Conservation (phyloP, 2,797 vertebrate genomes). For the Tauraco hartlaubi region DNA sequence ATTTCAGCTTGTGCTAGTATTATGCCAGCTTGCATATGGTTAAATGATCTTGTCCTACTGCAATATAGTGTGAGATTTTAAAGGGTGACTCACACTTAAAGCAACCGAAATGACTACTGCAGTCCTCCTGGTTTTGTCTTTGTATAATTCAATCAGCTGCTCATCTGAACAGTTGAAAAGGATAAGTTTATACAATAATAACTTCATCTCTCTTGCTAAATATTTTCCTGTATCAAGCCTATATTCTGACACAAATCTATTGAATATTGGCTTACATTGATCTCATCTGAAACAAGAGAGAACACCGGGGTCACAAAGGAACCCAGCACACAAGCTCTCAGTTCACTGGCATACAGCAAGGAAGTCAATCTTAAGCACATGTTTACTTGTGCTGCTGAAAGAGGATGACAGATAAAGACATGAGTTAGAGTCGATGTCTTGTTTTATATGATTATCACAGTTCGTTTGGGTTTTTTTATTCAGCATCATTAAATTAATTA, state of each 20-base stretch:
- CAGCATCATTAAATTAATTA: not conserved
- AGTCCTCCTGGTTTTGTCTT: not conserved
- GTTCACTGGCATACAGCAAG: not conserved
- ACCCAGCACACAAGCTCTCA: not conserved
- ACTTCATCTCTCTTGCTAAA: not conserved
- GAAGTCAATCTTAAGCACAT: not conserved
- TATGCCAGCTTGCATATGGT: not conserved
- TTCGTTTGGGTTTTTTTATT: not conserved
- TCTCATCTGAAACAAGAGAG: not conserved
- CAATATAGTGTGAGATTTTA: not conserved
- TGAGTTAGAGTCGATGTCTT: not conserved
- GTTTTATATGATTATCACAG: not conserved
- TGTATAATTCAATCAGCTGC: constrained; percentile 26
- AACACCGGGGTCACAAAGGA: not conserved
- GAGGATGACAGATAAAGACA: not conserved
- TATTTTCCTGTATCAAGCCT: not conserved
- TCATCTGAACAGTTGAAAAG: constrained; percentile 29
- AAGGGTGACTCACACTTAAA: not conserved
- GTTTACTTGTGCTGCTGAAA: not conserved
- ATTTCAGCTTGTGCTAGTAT: not conserved
- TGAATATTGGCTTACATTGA: not conserved
- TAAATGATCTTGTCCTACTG: not conserved
- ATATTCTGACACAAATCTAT: not conserved
- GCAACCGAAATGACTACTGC: not conserved
- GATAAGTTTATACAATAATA: not conserved